Base-by-base conservation (phyloP, 2,797 vertebrate genomes). In the Leptodactylus fallax region DNA sequence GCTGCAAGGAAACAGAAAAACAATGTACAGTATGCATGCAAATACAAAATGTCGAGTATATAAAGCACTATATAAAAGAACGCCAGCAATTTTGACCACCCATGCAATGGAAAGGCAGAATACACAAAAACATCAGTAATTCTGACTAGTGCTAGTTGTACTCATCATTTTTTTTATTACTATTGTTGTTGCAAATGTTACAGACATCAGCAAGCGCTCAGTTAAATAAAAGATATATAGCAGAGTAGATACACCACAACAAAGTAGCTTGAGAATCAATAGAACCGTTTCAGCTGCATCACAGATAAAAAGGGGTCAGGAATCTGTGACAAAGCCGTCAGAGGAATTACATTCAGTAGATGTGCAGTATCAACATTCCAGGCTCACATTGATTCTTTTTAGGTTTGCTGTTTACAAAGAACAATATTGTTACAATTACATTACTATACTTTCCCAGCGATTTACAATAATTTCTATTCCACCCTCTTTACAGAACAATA, bases 131-230 rank as follows among this genome's bases (percentile, higher is more conserved):
- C 10, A 60, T 17, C 56, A 80, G 21, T 13, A 47, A 61, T 61
- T 81, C 60, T 23, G 56, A 49, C 47, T 60, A 85, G n/a, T 21
- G 12, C 19, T 9, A n/a, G 45, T 85, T 88, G 78, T 85, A 88
- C 78, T 81, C 83, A 56, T 79, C 23, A 53, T 77, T 88, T 92
- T 92, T 92, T 90, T 92, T 91, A 89, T 90, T 93, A 91, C 87
- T 85, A 96, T 93, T 93, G 97, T 98, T 96, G 94, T 95, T 94
- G 95, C 95, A 96, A 97, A 96, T 95, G 94, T 95, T 96, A 97
- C 96, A 97, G 96, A 97, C 95, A 95, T 96, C 92, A 96, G 88
- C 88, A 89, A 89, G 95, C 92, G 91, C 94, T 96, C 94, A 93
- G 93, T 95, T 96, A 96, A 96, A 96, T 96, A 96, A 96, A 85